Percentiles rank a stretch among this genome's conserved stretches.
phyloP scores from a whole-genome alignment of 1,140 invertebrate species.

The Ericerus pela region DNA sequence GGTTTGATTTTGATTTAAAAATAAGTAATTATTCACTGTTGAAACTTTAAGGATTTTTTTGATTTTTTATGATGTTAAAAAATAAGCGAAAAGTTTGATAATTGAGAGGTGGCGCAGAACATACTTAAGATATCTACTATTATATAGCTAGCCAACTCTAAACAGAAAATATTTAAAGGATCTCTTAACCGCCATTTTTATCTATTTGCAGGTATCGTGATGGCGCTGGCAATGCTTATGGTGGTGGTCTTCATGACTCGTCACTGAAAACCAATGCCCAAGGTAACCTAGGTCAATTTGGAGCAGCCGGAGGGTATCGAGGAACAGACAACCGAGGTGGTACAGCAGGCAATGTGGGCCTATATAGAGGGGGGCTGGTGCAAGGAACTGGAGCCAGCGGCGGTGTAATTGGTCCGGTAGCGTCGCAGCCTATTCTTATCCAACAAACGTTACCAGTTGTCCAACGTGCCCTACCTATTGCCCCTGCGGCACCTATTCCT shows the following conservation, averaged over 20 bases:
- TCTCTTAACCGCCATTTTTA: too few relatives aligned
- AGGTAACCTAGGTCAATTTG: constrained; percentile 22
- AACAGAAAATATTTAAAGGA: too few relatives aligned
- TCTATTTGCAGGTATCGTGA: constrained; percentile 20
- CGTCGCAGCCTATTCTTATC: neutral
- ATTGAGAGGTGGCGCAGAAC: too few relatives aligned
- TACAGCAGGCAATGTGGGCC: neutral
- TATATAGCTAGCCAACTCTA: too few relatives aligned
- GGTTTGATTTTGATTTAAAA: too few relatives aligned
- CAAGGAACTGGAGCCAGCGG: neutral
- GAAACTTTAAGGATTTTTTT: too few relatives aligned
- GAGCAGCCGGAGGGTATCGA: constrained; percentile 16
- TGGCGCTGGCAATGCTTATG: constrained; percentile 21
- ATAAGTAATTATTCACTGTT: too few relatives aligned
- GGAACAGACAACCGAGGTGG: constrained; percentile 7
- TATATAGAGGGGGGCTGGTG: neutral
- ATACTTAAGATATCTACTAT: too few relatives aligned
- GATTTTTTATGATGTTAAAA: too few relatives aligned
- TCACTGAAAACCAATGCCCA: constrained; percentile 20
- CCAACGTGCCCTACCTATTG: too few relatives aligned
- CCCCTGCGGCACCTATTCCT: too few relatives aligned
- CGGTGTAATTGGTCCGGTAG: neutral
- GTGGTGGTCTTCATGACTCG: constrained; percentile 23
- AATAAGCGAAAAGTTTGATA: too few relatives aligned
- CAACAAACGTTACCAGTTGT: neutral